phyloP scores from a whole-genome alignment of 1,140 invertebrate species.

The Coptotermes formosanus region DNA sequence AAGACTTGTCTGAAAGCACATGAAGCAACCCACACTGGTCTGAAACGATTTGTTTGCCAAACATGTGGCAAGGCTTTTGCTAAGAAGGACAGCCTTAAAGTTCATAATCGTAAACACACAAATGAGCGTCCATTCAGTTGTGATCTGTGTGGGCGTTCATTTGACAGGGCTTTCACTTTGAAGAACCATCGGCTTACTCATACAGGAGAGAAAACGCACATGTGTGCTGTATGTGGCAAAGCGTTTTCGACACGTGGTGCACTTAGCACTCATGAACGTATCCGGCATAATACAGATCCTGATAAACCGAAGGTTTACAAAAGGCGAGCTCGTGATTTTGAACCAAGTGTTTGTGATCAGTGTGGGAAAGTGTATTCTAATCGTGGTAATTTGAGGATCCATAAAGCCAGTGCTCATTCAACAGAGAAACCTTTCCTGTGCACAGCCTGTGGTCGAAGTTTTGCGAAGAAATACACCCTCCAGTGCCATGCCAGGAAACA shows the following conservation, averaged over 20 bases:
- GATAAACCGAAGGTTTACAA: constrained; percentile 2
- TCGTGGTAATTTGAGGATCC: constrained; percentile 28
- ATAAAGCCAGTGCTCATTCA: constrained; percentile 24
- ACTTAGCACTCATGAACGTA: constrained; percentile 26
- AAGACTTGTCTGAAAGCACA: constrained; percentile 38
- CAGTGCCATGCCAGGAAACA: constrained; percentile 46
- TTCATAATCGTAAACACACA: constrained; percentile 37
- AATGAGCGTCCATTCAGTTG: constrained; percentile 37
- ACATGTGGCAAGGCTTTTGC: constrained; percentile 36
- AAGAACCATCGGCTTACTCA: constrained; percentile 48
- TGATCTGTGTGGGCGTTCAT: constrained; percentile 54
- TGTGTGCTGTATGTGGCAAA: constrained; percentile 31
- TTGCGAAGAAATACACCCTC: constrained; percentile 31
- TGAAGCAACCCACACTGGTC: constrained; percentile 36
- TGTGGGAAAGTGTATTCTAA: constrained; percentile 34
- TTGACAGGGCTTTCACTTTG: constrained; percentile 56
- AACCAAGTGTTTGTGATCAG: constrained; percentile 27
- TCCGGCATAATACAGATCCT: constrained; percentile 3
- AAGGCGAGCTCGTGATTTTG: constrained; percentile 21
- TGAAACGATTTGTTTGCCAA: constrained; percentile 37
- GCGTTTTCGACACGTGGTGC: constrained; percentile 30
- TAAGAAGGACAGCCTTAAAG: constrained; percentile 37
- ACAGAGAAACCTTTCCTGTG: constrained; percentile 24
- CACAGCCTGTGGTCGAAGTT: constrained; percentile 24
- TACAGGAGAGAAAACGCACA: constrained; percentile 25